Percentiles rank a stretch among this genome's conserved stretches.
phyloP scores from a whole-genome alignment of 1,140 invertebrate species.

The Heliothis subflexa region DNA sequence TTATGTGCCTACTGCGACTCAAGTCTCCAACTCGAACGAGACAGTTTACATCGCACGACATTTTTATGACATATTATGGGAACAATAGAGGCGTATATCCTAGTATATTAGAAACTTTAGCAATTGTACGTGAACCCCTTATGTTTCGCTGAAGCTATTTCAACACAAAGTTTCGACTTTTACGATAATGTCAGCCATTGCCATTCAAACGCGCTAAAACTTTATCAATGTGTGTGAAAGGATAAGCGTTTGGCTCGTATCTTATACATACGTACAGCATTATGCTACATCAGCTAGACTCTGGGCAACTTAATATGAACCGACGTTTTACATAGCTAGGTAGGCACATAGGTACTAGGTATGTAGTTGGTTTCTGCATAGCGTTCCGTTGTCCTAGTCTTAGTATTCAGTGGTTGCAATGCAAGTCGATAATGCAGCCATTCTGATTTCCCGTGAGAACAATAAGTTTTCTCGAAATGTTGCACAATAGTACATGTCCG shows the following conservation, averaged over 20 bases:
- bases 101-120: constrained; percentile 83
- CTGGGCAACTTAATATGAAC: constrained; percentile 26
- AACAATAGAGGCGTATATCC: constrained; percentile 76
- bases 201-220: constrained; percentile 84
- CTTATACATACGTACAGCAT: constrained; percentile 59
- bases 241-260: constrained; percentile 77
- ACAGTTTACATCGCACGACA: constrained; percentile 58
- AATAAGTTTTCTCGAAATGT: constrained; percentile 43
- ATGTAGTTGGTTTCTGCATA: constrained; percentile 17
- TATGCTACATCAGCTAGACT: constrained; percentile 31
- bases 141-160: constrained; percentile 82
- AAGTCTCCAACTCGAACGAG: constrained; percentile 47
- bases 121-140: constrained; percentile 84
- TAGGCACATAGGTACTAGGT: not conserved
- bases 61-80: constrained; percentile 76
- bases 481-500: constrained; percentile 36
- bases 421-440: constrained; percentile 45
- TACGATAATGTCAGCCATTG: constrained; percentile 86
- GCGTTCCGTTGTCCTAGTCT: constrained; percentile 29
- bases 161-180: constrained; percentile 84
- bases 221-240: constrained; percentile 84
- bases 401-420: constrained; percentile 41
- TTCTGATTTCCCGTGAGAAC: constrained; percentile 48
- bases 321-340: not conserved
- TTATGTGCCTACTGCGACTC: constrained; percentile 51